Conservation (phyloP, 2,888 invertebrate genomes). For the Agrilus biguttatus region DNA sequence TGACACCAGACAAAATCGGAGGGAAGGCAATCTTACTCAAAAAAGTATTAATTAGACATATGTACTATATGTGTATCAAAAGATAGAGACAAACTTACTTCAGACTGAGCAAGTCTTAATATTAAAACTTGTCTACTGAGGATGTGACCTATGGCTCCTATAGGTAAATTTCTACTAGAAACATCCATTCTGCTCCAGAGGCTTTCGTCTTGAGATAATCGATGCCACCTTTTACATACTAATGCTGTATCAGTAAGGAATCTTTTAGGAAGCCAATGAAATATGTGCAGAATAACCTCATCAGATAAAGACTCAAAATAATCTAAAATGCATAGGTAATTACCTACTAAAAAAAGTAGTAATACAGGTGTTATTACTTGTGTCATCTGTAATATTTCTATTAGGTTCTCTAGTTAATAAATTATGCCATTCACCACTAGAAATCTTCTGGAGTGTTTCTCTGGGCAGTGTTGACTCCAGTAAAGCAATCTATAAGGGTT, state of each 20-base stretch:
- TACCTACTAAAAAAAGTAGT: not conserved
- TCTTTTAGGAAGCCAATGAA: constrained; percentile 70
- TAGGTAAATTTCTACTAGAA: constrained; percentile 50
- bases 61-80: not conserved
- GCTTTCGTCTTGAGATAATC: constrained; percentile 68
- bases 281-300: constrained; percentile 71
- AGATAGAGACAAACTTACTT: constrained; percentile 38
- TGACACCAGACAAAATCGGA: constrained; percentile 32
- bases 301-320: constrained; percentile 66
- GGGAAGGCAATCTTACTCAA: constrained; percentile 20
- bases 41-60: not conserved
- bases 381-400: constrained; percentile 12
- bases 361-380: constrained; percentile 13
- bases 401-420: constrained; percentile 15
- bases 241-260: constrained; percentile 54
- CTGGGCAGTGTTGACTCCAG: constrained; percentile 23
- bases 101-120: constrained; percentile 63
- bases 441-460: constrained; percentile 21
- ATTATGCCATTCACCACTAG: constrained; percentile 19
- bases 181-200: constrained; percentile 78
- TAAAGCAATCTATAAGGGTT: constrained; percentile 18
- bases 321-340: constrained; percentile 32
- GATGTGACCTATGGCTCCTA: constrained; percentile 58
- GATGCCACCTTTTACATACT: constrained; percentile 66
- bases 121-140: constrained; percentile 64